Evolutionary conservation across 2,888 invertebrate species (phyloP).

Genomic region (Drosophila koepferae): DNA sequence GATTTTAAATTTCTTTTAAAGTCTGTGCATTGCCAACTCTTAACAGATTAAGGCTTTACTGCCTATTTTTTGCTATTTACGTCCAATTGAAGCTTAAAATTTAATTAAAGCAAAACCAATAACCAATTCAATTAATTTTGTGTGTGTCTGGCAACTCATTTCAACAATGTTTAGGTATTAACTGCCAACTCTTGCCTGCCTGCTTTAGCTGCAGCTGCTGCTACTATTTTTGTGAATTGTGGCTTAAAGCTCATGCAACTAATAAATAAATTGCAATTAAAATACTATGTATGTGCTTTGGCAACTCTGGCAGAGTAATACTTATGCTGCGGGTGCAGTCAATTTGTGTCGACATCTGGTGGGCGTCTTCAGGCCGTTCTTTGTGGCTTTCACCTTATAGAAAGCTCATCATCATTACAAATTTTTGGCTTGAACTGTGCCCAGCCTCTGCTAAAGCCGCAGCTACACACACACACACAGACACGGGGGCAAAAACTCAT

Average conservation of each 20-base stretch:
- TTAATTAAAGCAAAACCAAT: slow-evolving; percentile 34
- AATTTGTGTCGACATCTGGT: slow-evolving; percentile 38
- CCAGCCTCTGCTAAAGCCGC: slow-evolving; percentile 19
- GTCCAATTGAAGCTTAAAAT: slow-evolving; percentile 19
- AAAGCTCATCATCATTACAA: slow-evolving; percentile 68
- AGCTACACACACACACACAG: not conserved
- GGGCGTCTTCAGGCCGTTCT: slow-evolving; percentile 47
- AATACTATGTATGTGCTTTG: slow-evolving; percentile 2
- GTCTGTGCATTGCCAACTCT: slow-evolving; percentile 43
- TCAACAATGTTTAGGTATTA: not conserved
- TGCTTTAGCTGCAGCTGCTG: not conserved
- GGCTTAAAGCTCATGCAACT: not conserved
- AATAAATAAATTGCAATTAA: slow-evolving; percentile 41
- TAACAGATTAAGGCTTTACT: slow-evolving; percentile 10
- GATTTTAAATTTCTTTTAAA: not conserved
- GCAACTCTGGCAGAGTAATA: slow-evolving; percentile 6
- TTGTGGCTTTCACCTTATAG: slow-evolving; percentile 49
- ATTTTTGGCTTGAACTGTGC: slow-evolving; percentile 50
- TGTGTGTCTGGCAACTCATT: slow-evolving; percentile 2
- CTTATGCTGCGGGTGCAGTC: slow-evolving; percentile 38
- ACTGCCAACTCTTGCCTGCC: not conserved
- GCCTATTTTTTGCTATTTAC: slow-evolving; percentile 15
- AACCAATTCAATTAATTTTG: slow-evolving; percentile 1
- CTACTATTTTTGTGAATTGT: not conserved
- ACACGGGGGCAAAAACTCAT: not conserved